Evolutionary conservation across 2,888 invertebrate species (phyloP), one percentile per base, ranked within the genome.

Genomic region (Cybosia mesomella): DNA sequence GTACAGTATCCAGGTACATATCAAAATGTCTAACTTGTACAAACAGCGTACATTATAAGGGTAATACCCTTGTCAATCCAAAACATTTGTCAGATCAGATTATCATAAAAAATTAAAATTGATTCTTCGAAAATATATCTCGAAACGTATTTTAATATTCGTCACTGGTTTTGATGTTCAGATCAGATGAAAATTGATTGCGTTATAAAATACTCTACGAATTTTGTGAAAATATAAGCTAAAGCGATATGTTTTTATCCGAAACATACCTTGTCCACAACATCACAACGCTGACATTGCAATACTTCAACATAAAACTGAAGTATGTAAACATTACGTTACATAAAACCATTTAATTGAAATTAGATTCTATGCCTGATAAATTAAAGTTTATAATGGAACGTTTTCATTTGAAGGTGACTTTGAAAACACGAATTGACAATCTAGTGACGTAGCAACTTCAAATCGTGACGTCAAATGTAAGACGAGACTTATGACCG

Each of bases 181-280:
- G 43, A 67, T 66, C 63, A 70, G 64, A 66, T 58, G 58, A 67
- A 68, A 68, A 73, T 71, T 36, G 65, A 62, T 58, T 66, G 9
- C 21, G 34, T 28, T 53, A 64, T 69, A 55, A 63, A 68, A 63
- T 36, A 2, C 39, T 13, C 53, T 4, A 22, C 24, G 34, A 34
- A 65, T 63, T 67, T 73, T 8, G 1, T 62, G 22, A 53, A 28
- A 70, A 66, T 63, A 68, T 58, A 64, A 57, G 21, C 3, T 21
- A 10, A 9, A 54, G 39, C 18, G 64, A 2, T 49, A 32, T 22
- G 11, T 0, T 24, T 43, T 61, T 55, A 61, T 58, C 32, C 21
- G 39, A 64, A 66, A 64, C 66, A 68, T 66, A 43, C 57, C 63
- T 49, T 49, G n/a, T 8, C 49, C 4, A 7, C 5, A n/a, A n/a